These are phyloP conservation scores for Nesogale talazaci DNA, from an alignment of 2,113 vertebrate genomes.

Conservation along the genomic window DNA sequence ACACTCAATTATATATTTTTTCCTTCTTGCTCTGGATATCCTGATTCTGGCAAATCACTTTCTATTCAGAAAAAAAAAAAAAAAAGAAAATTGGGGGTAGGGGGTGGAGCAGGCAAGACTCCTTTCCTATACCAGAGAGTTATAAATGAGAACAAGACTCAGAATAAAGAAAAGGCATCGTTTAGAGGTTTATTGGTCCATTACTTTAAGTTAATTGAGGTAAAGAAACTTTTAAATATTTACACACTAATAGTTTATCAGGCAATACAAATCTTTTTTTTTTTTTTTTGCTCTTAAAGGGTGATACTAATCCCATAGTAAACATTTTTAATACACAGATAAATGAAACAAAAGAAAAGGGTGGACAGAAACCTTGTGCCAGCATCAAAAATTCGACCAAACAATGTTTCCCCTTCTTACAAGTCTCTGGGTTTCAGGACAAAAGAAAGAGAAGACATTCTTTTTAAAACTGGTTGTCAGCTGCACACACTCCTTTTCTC, in stretches of 20 bases:
- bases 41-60: not conserved
- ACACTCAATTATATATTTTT: not conserved
- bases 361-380: slow-evolving; percentile 80
- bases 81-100: not conserved
- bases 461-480: slow-evolving; percentile 70
- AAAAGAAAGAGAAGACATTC: slow-evolving; percentile 68
- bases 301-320: slow-evolving; percentile 87
- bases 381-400: slow-evolving; percentile 85
- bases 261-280: slow-evolving; percentile 86
- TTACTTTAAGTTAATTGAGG: slow-evolving; percentile 91
- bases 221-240: slow-evolving; percentile 90
- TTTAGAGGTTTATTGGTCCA: slow-evolving; percentile 91
- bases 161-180: slow-evolving; percentile 80
- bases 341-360: slow-evolving; percentile 72
- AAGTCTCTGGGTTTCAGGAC: slow-evolving; percentile 76
- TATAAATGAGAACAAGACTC: slow-evolving; percentile 65
- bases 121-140: not conserved
- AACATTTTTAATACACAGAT: slow-evolving; percentile 85
- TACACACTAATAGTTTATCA: slow-evolving; percentile 88
- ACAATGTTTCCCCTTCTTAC: slow-evolving; percentile 56
- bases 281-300: slow-evolving; percentile 75
- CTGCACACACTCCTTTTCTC: slow-evolving; percentile 46
- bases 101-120: fast-evolving
- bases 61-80: not conserved
- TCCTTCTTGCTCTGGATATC: not conserved